phyloP scores from a whole-genome alignment of 2,797 vertebrate species.

The Philypnodon macrostomus region DNA sequence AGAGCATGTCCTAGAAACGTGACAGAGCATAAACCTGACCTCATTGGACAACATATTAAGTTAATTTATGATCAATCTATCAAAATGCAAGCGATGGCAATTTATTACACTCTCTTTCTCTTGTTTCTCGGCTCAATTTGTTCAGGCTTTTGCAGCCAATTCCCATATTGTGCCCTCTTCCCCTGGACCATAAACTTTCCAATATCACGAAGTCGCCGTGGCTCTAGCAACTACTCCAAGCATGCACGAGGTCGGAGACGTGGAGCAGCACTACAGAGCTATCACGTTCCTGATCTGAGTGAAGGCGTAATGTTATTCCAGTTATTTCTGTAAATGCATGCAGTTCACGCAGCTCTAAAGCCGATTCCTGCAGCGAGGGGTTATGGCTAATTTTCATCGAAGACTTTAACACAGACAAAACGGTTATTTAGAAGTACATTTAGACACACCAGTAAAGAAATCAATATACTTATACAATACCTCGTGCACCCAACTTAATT shows the following conservation, averaged over 20 bases:
- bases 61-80: slow-evolving; percentile 23
- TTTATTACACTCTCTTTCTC: slow-evolving; percentile 18
- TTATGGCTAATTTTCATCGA: not conserved
- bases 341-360: slow-evolving; percentile 22
- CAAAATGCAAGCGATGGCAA: slow-evolving; percentile 20
- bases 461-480: not conserved
- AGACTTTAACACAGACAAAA: not conserved
- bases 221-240: slow-evolving; percentile 48
- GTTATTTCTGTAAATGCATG: slow-evolving; percentile 42
- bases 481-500: slow-evolving; percentile 13
- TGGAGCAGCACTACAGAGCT: slow-evolving; percentile 47
- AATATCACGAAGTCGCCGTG: slow-evolving; percentile 51
- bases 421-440: not conserved
- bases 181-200: slow-evolving; percentile 45
- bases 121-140: not conserved
- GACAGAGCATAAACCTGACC: slow-evolving; percentile 33
- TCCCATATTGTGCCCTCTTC: slow-evolving; percentile 15
- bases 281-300: slow-evolving; percentile 53
- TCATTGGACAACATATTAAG: slow-evolving; percentile 23
- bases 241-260: slow-evolving; percentile 44
- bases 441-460: not conserved
- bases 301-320: slow-evolving; percentile 53
- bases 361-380: slow-evolving; percentile 11
- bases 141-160: slow-evolving; percentile 3
- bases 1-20: not conserved